phyloP scores from a whole-genome alignment of 2,888 invertebrate species.

The Luffia ferchaultella region DNA sequence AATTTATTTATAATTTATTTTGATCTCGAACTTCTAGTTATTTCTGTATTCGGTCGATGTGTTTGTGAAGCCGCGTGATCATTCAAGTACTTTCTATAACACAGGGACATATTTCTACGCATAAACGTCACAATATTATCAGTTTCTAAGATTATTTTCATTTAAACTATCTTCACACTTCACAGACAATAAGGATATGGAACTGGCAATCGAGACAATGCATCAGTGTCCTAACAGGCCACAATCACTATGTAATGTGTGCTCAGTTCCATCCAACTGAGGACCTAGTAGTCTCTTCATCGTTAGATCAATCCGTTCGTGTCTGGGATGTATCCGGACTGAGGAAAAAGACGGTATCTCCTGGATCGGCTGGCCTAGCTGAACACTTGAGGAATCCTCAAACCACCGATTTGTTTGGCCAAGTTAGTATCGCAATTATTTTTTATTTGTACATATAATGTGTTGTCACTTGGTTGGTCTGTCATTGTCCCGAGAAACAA shows the following conservation, averaged over 20 bases:
- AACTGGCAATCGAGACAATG: slow-evolving; percentile 99
- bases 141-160: neutral
- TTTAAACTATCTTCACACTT: slow-evolving; percentile 1
- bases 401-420: slow-evolving; percentile 94
- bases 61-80: no score
- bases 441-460: no score
- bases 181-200: slow-evolving; percentile 98
- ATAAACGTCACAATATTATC: no score
- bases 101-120: no score
- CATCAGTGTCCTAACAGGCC: slow-evolving; percentile 93
- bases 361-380: slow-evolving; percentile 90
- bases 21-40: no score
- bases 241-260: slow-evolving; percentile 99
- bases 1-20: neutral
- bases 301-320: slow-evolving; percentile 96
- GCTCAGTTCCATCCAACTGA: slow-evolving; percentile 97
- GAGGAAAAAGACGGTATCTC: slow-evolving; percentile 97
- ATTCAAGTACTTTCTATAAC: no score
- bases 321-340: slow-evolving; percentile 99
- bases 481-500: no score
- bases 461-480: no score
- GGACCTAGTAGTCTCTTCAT: slow-evolving; percentile 96
- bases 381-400: slow-evolving; percentile 87
- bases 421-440: slow-evolving; percentile 29
- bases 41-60: no score